These are phyloP conservation scores for Trichonephila clavata DNA, from an alignment of 1,140 invertebrate species.

Conservation along the genomic window DNA sequence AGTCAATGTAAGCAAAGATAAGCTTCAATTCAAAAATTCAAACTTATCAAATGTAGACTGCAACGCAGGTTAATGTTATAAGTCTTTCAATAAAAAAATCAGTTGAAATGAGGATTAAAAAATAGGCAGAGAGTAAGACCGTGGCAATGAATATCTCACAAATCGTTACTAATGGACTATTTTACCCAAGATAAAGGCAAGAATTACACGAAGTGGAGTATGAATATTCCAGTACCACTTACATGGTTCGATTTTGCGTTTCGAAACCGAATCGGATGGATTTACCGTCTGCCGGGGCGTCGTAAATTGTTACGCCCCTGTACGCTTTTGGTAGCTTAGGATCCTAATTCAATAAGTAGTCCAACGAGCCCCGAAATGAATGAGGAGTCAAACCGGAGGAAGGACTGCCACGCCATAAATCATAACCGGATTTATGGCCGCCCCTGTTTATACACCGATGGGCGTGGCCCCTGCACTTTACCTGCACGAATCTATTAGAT, in stretches of 20 bases:
- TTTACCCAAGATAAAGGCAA: too few species aligned
- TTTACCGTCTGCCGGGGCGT: background rate
- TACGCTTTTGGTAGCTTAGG: background rate
- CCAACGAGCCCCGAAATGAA: conserved; percentile 45
- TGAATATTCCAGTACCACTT: background rate
- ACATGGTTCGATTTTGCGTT: background rate
- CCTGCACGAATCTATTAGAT: conserved; percentile 53
- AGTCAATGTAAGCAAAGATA: too few species aligned
- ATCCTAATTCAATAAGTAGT: conserved; percentile 59
- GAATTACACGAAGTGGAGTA: too few species aligned
- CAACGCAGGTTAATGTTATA: too few species aligned
- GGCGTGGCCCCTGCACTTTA: conserved; percentile 50
- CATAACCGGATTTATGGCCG: conserved; percentile 61
- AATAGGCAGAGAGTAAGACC: too few species aligned
- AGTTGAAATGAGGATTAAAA: too few species aligned
- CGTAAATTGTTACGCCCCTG: background rate
- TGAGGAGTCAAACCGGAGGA: conserved; percentile 65
- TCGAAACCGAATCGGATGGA: background rate
- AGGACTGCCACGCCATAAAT: conserved; percentile 67
- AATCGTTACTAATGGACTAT: too few species aligned
- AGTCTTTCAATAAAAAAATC: too few species aligned
- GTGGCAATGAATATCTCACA: too few species aligned
- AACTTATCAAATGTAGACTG: too few species aligned
- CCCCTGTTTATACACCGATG: conserved; percentile 58
- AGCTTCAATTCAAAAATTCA: too few species aligned